These are phyloP conservation scores for Gryllus longicercus DNA, from an alignment of 2,888 invertebrate species.

Conservation along the genomic window DNA sequence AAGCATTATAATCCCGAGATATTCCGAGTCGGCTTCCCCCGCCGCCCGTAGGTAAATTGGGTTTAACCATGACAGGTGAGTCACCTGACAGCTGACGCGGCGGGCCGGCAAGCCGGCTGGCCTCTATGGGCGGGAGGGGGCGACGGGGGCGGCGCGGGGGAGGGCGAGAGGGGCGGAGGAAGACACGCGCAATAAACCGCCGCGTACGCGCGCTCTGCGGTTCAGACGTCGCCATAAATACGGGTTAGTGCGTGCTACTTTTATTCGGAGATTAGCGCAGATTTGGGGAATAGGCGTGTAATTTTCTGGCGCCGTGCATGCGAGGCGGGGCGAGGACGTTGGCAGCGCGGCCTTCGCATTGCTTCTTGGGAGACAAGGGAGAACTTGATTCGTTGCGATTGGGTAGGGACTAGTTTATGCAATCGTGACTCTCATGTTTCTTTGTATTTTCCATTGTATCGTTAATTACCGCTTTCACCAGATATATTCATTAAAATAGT, in stretches of 20 bases:
- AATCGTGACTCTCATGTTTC: no score
- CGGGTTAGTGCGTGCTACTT: not conserved
- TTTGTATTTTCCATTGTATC: no score
- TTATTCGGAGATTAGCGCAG: not conserved
- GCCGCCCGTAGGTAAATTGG: not conserved
- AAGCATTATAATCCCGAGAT: slow-evolving; percentile 17
- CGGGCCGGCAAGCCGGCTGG: not conserved
- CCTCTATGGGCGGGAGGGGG: not conserved
- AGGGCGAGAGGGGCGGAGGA: not conserved
- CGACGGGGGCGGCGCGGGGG: not conserved
- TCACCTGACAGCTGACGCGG: slow-evolving; percentile 17
- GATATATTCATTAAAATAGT: no score
- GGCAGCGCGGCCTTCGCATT: no score
- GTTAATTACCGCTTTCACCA: no score
- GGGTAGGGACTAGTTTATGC: no score
- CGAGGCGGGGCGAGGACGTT: no score
- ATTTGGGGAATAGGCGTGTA: not conserved
- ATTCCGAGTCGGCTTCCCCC: not conserved
- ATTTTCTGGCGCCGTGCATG: not conserved
- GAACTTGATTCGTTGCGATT: no score
- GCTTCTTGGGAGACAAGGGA: no score
- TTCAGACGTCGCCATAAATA: not conserved
- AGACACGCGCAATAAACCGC: not conserved
- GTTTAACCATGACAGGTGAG: slow-evolving; percentile 17
- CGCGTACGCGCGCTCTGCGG: not conserved